phyloP scores from a whole-genome alignment of 2,888 invertebrate species.

The Drosophila phalerata region DNA sequence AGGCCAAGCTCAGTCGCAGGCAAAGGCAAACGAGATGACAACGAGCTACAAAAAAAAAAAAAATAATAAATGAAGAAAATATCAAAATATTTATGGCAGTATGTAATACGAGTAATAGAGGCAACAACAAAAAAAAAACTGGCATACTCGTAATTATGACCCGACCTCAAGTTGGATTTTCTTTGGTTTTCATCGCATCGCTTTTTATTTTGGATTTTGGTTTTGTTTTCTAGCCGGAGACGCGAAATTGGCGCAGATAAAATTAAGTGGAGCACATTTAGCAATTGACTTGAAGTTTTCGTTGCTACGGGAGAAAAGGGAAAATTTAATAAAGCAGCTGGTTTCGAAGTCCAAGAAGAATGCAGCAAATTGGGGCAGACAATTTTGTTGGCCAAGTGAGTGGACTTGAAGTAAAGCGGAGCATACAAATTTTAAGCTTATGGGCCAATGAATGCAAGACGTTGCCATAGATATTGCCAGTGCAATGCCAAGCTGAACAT shows the following conservation, averaged over 20 bases:
- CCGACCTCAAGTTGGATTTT: conserved; percentile 33
- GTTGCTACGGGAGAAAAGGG: conserved; percentile 25
- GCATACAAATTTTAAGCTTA: conserved; percentile 75
- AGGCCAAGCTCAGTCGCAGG: conserved; percentile 46
- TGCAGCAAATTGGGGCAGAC: conserved; percentile 73
- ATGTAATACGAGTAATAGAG: conserved; percentile 58
- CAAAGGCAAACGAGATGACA: conserved; percentile 68
- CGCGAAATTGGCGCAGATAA: conserved; percentile 59
- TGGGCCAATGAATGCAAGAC: conserved; percentile 79
- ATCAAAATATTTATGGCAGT: conserved; percentile 64
- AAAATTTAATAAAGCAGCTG: conserved; percentile 69
- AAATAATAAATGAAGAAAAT: conserved; percentile 27
- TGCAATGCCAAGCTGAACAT: conserved; percentile 43
- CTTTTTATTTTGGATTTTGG: conserved; percentile 10
- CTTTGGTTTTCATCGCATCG: neutral
- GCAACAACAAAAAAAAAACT: conserved; percentile 68
- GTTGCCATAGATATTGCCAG: conserved; percentile 56
- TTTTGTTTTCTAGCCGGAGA: conserved; percentile 14
- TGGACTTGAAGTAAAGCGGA: conserved; percentile 56
- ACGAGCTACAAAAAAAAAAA: conserved; percentile 33
- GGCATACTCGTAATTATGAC: conserved; percentile 66
- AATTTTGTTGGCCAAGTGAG: conserved; percentile 53
- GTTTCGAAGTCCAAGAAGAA: conserved; percentile 37
- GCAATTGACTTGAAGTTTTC: conserved; percentile 67
- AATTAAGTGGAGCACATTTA: conserved; percentile 61